Conservation (phyloP, 2,797 vertebrate genomes). For the Urophycis tenuis region DNA sequence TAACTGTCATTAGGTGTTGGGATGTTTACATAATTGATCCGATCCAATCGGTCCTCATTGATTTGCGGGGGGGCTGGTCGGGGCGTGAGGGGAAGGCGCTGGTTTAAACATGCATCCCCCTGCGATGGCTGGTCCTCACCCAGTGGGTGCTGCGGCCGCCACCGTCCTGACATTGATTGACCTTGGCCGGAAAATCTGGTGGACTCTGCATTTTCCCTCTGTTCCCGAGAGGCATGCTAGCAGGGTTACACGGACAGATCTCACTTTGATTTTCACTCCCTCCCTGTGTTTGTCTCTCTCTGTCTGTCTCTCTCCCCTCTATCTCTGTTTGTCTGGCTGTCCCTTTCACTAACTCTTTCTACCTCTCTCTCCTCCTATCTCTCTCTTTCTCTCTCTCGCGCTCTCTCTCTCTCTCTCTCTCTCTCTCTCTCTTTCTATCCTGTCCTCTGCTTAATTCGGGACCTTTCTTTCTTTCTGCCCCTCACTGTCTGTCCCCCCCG, state of each 20-base stretch:
- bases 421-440: not conserved
- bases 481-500: slow-evolving; percentile 42
- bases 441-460: not conserved
- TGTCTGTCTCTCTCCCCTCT: slow-evolving; percentile 69
- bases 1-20: slow-evolving; percentile 99
- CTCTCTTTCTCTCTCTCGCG: not conserved
- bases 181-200: slow-evolving; percentile 88
- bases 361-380: too few species aligned
- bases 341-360: not conserved
- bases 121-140: slow-evolving; percentile 85
- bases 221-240: slow-evolving; percentile 77
- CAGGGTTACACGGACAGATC: slow-evolving; percentile 72
- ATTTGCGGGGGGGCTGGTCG: slow-evolving; percentile 90
- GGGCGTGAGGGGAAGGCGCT: slow-evolving; percentile 72
- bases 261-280: slow-evolving; percentile 79
- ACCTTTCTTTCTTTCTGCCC: not conserved
- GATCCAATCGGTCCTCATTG: slow-evolving; percentile 96
- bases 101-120: slow-evolving; percentile 99
- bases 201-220: slow-evolving; percentile 71
- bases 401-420: not conserved
- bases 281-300: slow-evolving; percentile 67
- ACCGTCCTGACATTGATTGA: slow-evolving; percentile 93
- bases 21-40: slow-evolving; percentile 99
- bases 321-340: slow-evolving; percentile 76
- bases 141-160: slow-evolving; percentile 91